These are phyloP conservation scores for Microctonus aethiopoides DNA, from an alignment of 2,888 invertebrate genomes.

Conservation along the genomic window DNA sequence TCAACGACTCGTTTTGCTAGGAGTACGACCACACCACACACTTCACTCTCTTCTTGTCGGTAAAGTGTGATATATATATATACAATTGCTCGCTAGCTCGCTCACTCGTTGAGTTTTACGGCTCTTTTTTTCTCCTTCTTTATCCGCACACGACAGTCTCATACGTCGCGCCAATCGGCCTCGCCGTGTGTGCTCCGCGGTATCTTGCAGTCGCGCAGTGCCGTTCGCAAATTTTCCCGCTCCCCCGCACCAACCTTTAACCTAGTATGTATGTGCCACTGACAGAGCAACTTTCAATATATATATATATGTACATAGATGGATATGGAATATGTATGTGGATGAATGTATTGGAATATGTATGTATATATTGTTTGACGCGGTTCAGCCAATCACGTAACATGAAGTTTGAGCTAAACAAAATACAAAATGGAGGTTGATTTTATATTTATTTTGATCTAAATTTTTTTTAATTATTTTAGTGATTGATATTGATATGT, in stretches of 20 bases:
- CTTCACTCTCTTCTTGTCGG: neutral
- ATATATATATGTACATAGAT: too few species aligned
- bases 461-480: too few species aligned
- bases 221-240: conserved; percentile 13
- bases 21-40: neutral
- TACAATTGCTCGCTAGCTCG: neutral
- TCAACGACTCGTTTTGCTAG: neutral
- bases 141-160: conserved; percentile 9
- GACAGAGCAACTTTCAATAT: too few species aligned
- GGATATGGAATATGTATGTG: too few species aligned
- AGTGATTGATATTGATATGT: too few species aligned
- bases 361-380: too few species aligned
- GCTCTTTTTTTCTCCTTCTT: neutral
- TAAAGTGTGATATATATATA: neutral
- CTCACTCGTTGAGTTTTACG: neutral
- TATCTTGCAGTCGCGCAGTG: conserved; percentile 14
- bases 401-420: too few species aligned
- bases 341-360: too few species aligned
- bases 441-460: too few species aligned
- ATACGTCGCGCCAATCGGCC: conserved; percentile 21
- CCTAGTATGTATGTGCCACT: too few species aligned
- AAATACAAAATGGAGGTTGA: too few species aligned
- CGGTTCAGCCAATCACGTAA: too few species aligned
- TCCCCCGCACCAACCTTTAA: neutral
- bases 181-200: conserved; percentile 19